Base-by-base conservation (phyloP, 2,888 invertebrate genomes). In the Incurvaria masculella region DNA sequence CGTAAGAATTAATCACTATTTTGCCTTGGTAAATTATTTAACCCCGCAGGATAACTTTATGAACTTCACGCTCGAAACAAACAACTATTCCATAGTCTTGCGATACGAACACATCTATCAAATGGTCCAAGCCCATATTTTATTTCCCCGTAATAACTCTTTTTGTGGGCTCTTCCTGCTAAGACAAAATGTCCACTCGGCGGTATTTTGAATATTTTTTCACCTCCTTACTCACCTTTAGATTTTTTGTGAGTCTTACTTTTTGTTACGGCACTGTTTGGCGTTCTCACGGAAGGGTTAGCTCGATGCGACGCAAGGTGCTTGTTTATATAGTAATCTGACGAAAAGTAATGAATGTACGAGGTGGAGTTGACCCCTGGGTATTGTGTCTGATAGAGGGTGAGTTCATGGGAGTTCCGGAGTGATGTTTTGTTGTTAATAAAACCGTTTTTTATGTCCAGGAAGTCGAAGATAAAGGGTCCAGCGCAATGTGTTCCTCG, bases 201-300 rank as follows among this genome's bases (percentile, higher is more conserved):
- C 33, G 11, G 11, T 33, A 33, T 33, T 33, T 33, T 33, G 14
- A 33, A 33, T 33, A 33, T 33, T 33, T 33, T 23, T 33, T 33
- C 14, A 33, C 14, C 8, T n/a, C n/a, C 33, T 8, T n/a, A 33
- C 14, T 33, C 33, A 33, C 33, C 33, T 33, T 33, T 33, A 3
- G 33, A 3, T 33, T 33, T 33, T 33, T 33, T 14, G 8, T 33
- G 33, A 14, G 33, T 33, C 14, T 33, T n/a, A n/a, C n/a, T 23
- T 47, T 47, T 42, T 20, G 27, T 17, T 44, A 21, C 20, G 21
- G 3, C 19, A 21, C 8, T 48, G 17, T 49, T 49, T 43, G 39
- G 23, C 11, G 39, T 49, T 46, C 46, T 46, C 45, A 49, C 46
- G 47, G 47, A 49, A 49, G 47, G 42, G 42, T 41, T 41, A 19